A percentile compares a stretch with the other conserved stretches of the same genome.
Evolutionary conservation across 35 echinoderm and acorn worm species (phyloP).

Genomic region (Strongylocentrotus purpuratus): DNA sequence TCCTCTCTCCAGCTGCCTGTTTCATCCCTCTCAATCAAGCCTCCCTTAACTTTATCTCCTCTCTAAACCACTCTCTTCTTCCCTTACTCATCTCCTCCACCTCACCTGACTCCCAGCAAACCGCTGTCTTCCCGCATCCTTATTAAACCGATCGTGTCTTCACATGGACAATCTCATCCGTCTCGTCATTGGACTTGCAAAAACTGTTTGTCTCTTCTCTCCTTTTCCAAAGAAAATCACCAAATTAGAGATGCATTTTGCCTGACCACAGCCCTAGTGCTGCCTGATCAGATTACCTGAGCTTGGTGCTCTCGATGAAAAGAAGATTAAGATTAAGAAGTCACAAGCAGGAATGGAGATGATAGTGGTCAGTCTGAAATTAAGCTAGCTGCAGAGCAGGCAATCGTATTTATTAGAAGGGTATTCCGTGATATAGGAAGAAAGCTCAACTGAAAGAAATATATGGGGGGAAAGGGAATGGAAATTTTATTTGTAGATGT

Average conservation of each 20-base stretch:
- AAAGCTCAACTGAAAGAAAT: too few relatives aligned
- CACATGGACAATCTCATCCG: not conserved
- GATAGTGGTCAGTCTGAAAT: not conserved
- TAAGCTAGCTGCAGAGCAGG: not conserved
- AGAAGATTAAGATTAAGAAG: not conserved
- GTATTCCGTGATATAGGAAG: too few relatives aligned
- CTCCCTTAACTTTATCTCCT: not conserved
- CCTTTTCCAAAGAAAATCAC: not conserved
- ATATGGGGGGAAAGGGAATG: too few relatives aligned
- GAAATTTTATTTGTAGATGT: too few relatives aligned
- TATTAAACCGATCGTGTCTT: not conserved
- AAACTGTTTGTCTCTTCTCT: not conserved
- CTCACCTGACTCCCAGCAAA: not conserved
- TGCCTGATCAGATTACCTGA: not conserved
- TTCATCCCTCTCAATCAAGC: conserved; percentile 3
- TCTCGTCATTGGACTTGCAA: not conserved
- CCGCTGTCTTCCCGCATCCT: not conserved
- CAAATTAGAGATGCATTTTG: not conserved
- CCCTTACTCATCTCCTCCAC: not conserved
- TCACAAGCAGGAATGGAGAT: not conserved
- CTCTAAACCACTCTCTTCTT: not conserved
- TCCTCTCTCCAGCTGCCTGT: not conserved
- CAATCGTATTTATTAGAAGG: not conserved
- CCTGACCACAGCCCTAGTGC: not conserved
- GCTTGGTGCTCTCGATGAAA: not conserved